Evolutionary conservation across 1,140 invertebrate genomes (phyloP), one percentile per base, ranked within the genome.

Genomic region (Zaprionus africanus): DNA sequence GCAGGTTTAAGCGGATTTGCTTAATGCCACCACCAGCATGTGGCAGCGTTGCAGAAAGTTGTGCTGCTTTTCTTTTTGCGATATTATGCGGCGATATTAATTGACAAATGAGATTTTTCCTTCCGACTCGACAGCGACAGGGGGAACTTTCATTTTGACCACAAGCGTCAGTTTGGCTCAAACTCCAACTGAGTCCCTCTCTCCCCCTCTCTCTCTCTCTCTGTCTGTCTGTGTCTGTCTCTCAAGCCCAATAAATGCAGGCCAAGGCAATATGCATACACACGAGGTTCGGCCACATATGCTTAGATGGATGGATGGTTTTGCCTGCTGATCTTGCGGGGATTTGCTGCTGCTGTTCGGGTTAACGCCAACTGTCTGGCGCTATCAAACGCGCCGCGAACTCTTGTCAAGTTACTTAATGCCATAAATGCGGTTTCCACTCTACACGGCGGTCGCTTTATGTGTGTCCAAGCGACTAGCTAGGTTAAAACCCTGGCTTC

Each of bases 81-180:
- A 91, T 91, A 88, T 90, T 90, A 82, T 90, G 90, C 80, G 81
- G 85, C 82, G 90, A 91, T 91, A 91, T 91, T 91, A 91, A 91
- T 91, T 91, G 90, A 91, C 90, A 91, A 91, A 91, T 91, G 90
- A 91, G 90, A 90, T 90, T 91, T 91, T 91, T 90, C 90, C 88
- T 90, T 91, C 90, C 90, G 85, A 91, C 84, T 91, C 80, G 78
- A 84, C 80, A 85, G 85, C 85, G 73, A 85, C 76, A 90, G 82
- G 64, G 83, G 81, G 73, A 90, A 91, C 90, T 91, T 91, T 91
- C 90, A 90, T 91, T 91, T 91, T 83, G 90, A 86, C 90, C 90
- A 91, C 82, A 86, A 90, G 81, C 76, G 67, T 80, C 75, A 77
- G 74, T 46, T 49, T 61, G 85, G 19, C 70, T 60, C 34, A 46